A percentile compares a stretch with the other conserved stretches of the same genome.
phyloP scores from a whole-genome alignment of 2,113 vertebrate genomes.

The Riparia riparia region DNA sequence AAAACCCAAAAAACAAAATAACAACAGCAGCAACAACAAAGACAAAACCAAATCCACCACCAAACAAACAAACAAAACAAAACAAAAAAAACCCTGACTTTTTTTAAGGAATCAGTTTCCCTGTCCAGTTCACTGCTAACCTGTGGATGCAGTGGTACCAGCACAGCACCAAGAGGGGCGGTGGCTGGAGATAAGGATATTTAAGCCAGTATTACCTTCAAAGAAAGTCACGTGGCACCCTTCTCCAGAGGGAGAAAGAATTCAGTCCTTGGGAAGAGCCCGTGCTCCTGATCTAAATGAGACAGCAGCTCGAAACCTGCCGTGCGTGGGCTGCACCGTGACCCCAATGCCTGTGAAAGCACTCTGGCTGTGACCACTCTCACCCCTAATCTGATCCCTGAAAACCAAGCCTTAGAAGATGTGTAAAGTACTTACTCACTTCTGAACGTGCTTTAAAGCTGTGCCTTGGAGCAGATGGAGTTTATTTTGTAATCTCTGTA shows the following conservation, averaged over 20 bases:
- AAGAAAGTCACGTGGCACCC: background rate
- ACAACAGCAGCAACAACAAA: too few species aligned
- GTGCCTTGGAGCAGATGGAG: slow-evolving; percentile 48
- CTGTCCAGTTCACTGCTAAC: background rate
- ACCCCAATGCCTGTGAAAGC: background rate
- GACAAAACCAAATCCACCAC: too few species aligned
- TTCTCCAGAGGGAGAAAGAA: background rate
- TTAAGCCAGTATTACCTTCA: background rate
- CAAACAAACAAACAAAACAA: too few species aligned
- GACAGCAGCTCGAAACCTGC: background rate
- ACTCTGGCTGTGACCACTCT: background rate
- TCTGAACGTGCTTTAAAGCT: slow-evolving; percentile 41
- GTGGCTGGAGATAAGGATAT: background rate
- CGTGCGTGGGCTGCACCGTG: background rate
- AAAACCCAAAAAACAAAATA: too few species aligned
- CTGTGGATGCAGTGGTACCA: background rate
- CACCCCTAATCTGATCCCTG: slow-evolving; percentile 15
- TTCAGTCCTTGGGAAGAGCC: background rate
- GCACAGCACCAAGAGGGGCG: background rate
- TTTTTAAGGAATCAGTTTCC: background rate
- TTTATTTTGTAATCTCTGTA: slow-evolving; percentile 57
- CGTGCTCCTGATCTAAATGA: background rate
- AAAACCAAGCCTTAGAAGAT: slow-evolving; percentile 1
- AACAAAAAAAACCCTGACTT: background rate
- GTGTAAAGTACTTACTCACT: slow-evolving; percentile 4